Base-by-base conservation (phyloP, 2,113 vertebrate genomes). In the Aphyosemion australe region DNA sequence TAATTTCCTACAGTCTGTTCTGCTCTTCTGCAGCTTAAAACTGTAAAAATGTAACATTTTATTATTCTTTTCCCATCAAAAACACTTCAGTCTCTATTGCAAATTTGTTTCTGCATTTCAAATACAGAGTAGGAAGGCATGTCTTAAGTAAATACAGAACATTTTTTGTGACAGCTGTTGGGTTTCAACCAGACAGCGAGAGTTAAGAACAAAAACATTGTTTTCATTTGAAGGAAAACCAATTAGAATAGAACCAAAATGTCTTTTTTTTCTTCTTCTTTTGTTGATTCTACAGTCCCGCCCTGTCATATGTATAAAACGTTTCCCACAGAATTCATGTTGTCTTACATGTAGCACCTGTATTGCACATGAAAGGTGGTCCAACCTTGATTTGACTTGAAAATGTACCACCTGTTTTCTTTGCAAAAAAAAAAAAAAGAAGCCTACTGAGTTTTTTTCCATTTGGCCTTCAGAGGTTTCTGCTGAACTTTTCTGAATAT, bases 1-100 rank as follows among this genome's bases (percentile, higher is more conserved):
- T 69, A 51, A 68, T 52, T 54, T 61, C 65, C 67, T 26, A 60
- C 21, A 21, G 39, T 19, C 41, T 37, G 12, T 26, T 39, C 9
- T 32, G 57, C 34, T 50, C 14, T 1, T 61, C 55, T 58, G 26
- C 55, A 34, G 45, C 11, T 45, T 14, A 14, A 47, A 59, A 37
- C 41, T 8, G 53, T 18, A 51, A 64, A 52, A 32, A 37, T 18
- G 16, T 18, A 52, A 15, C 18, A 5, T 26, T 41, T 46, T 34
- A 14, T 0, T 5, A 41, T 26, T 46, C 37, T 6, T 11, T 51
- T 41, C 9, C 11, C 31, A 15, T 13, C 0, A 51, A 32, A 51
- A 67, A 20, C 8, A 43, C 16, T 60, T 57, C 8, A 19, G 59
- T 32, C 52, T 32, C 15, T 61, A 16, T 16, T 12, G 12, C 59